Conservation (phyloP, 2,113 vertebrate genomes). For the Sylvilagus bachmani region DNA sequence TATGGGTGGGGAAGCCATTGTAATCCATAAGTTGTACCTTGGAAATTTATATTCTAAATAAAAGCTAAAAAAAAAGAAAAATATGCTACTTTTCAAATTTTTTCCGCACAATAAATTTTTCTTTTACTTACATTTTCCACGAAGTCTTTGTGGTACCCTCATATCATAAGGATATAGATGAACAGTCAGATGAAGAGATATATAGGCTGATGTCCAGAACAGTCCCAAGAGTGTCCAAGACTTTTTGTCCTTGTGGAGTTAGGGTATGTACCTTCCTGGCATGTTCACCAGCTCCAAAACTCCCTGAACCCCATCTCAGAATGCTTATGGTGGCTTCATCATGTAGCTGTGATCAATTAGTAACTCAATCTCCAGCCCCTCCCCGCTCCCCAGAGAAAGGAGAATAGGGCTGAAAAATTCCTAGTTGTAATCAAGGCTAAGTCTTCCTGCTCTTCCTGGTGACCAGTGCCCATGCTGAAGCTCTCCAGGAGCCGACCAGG, state of each 20-base stretch:
- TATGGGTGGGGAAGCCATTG: too few relatives aligned
- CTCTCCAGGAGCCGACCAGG: background rate
- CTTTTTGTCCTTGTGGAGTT: background rate
- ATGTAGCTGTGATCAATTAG: background rate
- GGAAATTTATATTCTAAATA: too few relatives aligned
- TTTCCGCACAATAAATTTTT: too few relatives aligned
- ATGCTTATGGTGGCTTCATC: background rate
- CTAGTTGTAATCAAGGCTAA: background rate
- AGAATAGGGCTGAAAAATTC: background rate
- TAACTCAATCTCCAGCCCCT: background rate
- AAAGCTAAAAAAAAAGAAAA: too few relatives aligned
- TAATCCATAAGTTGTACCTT: too few relatives aligned
- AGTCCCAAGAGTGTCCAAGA: background rate
- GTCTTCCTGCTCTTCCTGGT: background rate
- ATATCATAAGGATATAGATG: background rate
- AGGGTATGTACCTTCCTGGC: background rate
- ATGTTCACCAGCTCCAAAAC: background rate
- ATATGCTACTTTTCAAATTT: too few relatives aligned
- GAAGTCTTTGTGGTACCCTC: too few relatives aligned
- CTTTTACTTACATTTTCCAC: too few relatives aligned
- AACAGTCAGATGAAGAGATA: background rate
- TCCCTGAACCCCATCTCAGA: background rate
- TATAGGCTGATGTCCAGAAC: background rate
- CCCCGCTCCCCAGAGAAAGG: background rate
- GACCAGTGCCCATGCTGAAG: background rate